Base-by-base conservation (phyloP, 2,797 vertebrate species). In the Mormyrops boulengeri region DNA sequence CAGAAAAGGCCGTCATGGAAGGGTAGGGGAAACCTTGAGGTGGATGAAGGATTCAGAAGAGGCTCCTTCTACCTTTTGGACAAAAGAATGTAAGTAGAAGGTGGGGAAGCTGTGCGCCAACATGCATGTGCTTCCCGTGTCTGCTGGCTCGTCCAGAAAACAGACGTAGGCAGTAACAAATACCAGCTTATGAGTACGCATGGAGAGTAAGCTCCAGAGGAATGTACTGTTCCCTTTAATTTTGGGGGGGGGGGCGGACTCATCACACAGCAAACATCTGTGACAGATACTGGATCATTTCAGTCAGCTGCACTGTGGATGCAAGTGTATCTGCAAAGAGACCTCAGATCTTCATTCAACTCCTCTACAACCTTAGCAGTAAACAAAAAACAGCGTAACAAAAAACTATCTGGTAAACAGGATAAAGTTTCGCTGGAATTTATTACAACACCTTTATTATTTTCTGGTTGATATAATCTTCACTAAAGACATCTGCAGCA, bases 181-280 rank as follows among this genome's bases (percentile, higher is more conserved):
- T 57, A 84, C 30, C 73, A 89, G 88, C 55, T 85, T 22, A 47
- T 34, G 47, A 55, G 49, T 53, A 73, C 69, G 2, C 12, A 57
- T 26, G 80, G 82, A 84, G 38, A 26, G 41, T 1, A 85, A 85
- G 52, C 80, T 85, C 47, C 26, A 41, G 38, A 47, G 80, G 88
- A 85, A 85, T 89, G 80, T 89, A 14, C 5, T 49, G 55, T 49
- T 66, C 44, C 55, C 80, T 89, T 89, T 85, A 85, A 57, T 17
- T 55, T 49, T 7, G 73, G 26, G 47, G 85, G 17, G 11, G 50
- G 26, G 30, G 0, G 2, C 38, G 12, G 12, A 44, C 17, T 57
- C 53, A 60, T 57, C 49, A 87, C 26, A n/a, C 53, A 14, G 53
- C 53, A 57, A 52, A 57, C 9, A 53, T 87, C 30, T 53, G 85